Evolutionary conservation across 2,888 invertebrate species (phyloP).

Genomic region (Calliphora vomitoria): DNA sequence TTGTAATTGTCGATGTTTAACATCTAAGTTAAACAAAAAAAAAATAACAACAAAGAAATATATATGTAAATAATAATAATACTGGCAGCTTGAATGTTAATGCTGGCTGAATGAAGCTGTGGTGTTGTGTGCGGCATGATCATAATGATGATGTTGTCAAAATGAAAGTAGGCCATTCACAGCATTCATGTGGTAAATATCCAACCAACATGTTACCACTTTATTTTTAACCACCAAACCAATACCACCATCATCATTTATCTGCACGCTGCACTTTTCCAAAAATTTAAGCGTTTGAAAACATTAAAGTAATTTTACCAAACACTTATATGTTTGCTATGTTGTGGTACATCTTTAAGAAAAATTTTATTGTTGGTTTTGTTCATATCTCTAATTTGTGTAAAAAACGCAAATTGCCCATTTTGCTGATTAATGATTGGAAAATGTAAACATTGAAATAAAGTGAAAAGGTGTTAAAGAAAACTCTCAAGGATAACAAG

Average conservation of each 20-base stretch:
- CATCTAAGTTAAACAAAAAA: conserved; percentile 22
- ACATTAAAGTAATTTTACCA: not conserved
- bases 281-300: too few relatives aligned
- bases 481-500: not conserved
- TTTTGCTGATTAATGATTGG: conserved; percentile 9
- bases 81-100: not conserved
- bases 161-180: conserved; percentile 73
- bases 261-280: not conserved
- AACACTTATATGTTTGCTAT: not conserved
- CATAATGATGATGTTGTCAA: conserved; percentile 66
- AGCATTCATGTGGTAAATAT: conserved; percentile 52
- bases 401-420: not conserved
- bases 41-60: conserved; percentile 11
- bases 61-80: not conserved
- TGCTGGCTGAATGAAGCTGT: not conserved
- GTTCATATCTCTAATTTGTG: not conserved
- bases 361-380: conserved; percentile 19
- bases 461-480: conserved; percentile 5
- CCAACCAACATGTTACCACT: conserved; percentile 25
- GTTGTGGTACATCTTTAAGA: conserved; percentile 32
- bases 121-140: conserved; percentile 22
- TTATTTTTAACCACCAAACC: conserved; percentile 18
- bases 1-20: conserved; percentile 48
- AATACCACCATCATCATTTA: conserved; percentile 6
- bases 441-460: not conserved